Percentiles rank a stretch among this genome's conserved stretches.
Evolutionary conservation across 2,797 vertebrate species (phyloP).

Genomic region (Sebastes alutus): DNA sequence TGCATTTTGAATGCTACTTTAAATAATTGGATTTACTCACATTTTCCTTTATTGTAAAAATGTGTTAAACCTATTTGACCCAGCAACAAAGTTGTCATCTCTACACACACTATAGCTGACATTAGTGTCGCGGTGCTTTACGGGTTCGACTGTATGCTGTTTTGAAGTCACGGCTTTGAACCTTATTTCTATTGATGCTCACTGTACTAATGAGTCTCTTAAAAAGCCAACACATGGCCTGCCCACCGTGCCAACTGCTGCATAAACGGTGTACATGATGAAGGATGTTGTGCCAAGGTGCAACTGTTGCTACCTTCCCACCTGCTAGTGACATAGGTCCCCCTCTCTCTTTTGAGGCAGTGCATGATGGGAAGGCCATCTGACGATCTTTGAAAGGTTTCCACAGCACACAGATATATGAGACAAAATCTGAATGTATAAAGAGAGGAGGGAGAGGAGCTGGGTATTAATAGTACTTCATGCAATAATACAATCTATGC

Average conservation of each 20-base stretch:
- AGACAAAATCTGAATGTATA: conserved; percentile 3
- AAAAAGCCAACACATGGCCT: conserved; percentile 60
- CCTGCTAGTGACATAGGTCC: conserved; percentile 59
- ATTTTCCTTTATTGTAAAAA: not conserved
- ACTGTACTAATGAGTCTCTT: conserved; percentile 48
- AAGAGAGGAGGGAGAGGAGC: not conserved
- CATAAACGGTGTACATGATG: conserved; percentile 52
- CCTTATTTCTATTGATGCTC: conserved; percentile 13
- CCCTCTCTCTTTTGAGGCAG: conserved; percentile 26
- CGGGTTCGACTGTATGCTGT: not conserved
- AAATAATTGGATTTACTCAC: not conserved
- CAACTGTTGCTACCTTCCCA: conserved; percentile 59
- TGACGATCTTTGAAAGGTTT: conserved; percentile 59
- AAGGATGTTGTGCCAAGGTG: conserved; percentile 61
- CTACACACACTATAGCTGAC: not conserved
- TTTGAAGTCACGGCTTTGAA: conserved; percentile 10
- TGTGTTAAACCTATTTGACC: not conserved
- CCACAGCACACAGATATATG: conserved; percentile 27
- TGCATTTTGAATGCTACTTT: not conserved
- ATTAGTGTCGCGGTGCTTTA: not conserved
- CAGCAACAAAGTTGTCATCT: not conserved
- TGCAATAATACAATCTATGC: conserved; percentile 52
- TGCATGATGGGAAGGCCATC: conserved; percentile 64
- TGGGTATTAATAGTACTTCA: conserved; percentile 33
- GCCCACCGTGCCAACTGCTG: conserved; percentile 47